Conservation (phyloP, 2,113 vertebrate genomes). For the Microtus pennsylvanicus region DNA sequence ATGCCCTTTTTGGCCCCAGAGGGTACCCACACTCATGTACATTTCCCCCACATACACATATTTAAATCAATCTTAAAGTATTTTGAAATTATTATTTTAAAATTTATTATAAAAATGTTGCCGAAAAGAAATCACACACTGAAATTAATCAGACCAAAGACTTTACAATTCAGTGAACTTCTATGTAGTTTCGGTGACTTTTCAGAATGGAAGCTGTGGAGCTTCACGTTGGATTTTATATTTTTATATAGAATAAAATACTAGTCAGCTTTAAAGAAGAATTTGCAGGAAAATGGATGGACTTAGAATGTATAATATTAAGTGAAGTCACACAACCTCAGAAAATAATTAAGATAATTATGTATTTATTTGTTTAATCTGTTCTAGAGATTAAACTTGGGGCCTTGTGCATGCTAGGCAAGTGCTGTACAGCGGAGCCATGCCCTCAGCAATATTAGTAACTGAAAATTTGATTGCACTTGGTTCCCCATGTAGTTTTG, state of each 20-base stretch:
- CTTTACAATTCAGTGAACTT: neutral
- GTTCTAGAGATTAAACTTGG: neutral
- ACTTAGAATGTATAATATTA: neutral
- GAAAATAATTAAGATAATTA: neutral
- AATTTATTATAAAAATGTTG: neutral
- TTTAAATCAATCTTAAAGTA: neutral
- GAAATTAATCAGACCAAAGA: neutral
- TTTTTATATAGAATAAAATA: neutral
- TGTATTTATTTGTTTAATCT: neutral
- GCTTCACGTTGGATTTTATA: neutral
- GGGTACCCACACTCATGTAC: neutral
- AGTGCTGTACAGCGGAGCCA: neutral
- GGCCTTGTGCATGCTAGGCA: neutral
- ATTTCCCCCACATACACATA: neutral
- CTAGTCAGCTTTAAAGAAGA: neutral
- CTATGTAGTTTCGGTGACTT: neutral
- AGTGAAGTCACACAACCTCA: neutral
- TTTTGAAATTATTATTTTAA: neutral
- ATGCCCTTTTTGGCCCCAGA: neutral
- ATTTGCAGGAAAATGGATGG: neutral
- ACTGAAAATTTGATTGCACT: slow-evolving; percentile 50
- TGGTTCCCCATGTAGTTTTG: slow-evolving; percentile 47
- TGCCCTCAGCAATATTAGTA: slow-evolving; percentile 20
- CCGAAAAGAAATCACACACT: neutral
- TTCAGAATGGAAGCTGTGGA: neutral